These are phyloP conservation scores for Dysidea cf. avara DNA, from an alignment of 37 sponge, comb jelly and placozoan species.

Conservation along the genomic window DNA sequence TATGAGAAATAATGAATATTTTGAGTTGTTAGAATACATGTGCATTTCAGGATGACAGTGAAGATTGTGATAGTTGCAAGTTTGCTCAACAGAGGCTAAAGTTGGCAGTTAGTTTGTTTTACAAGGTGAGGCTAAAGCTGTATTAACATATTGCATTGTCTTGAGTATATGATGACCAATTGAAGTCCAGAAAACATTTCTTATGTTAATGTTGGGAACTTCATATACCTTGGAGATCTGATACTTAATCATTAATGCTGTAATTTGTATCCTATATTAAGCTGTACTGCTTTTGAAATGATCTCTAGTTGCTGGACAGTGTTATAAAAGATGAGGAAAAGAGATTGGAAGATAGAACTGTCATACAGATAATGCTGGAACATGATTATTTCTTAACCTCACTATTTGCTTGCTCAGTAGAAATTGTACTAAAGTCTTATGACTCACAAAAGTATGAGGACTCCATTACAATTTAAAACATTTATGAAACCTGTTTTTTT, in stretches of 20 bases:
- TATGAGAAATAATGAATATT: background rate
- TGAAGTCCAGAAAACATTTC: background rate
- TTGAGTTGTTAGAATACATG: background rate
- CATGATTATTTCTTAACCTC: conserved; percentile 72
- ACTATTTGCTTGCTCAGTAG: conserved; percentile 78
- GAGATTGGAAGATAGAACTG: background rate
- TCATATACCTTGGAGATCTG: too few species aligned
- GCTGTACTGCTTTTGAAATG: background rate
- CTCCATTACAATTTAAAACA: background rate
- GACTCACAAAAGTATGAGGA: conserved; percentile 50
- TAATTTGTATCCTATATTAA: background rate
- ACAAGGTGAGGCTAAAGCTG: conserved; percentile 19
- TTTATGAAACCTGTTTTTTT: background rate
- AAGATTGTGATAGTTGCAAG: background rate
- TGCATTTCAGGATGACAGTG: background rate
- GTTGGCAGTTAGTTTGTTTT: conserved; percentile 39
- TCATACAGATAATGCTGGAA: conserved; percentile 61
- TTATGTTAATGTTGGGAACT: too few species aligned
- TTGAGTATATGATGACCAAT: background rate
- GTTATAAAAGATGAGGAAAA: conserved; percentile 51
- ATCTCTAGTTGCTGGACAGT: conserved; percentile 36
- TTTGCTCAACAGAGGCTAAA: conserved; percentile 46
- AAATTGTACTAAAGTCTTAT: conserved; percentile 76
- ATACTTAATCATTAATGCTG: background rate
- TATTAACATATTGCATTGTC: too few species aligned